These are phyloP conservation scores for Pseudorhombus dupliciocellatus DNA, from an alignment of 2,113 vertebrate genomes.

Conservation along the genomic window DNA sequence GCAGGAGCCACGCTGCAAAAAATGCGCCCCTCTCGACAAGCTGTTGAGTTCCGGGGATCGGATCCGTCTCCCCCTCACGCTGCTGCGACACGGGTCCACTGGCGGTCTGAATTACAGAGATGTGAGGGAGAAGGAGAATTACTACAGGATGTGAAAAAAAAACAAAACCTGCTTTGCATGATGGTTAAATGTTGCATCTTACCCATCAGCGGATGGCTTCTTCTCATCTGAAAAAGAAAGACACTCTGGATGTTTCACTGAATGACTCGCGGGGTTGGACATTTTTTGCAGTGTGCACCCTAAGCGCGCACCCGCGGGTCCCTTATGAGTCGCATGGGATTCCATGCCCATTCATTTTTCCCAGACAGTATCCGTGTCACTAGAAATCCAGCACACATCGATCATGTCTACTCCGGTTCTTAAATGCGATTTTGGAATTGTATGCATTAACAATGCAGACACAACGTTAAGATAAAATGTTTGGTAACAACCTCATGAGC, in stretches of 20 bases:
- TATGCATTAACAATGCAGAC: neutral
- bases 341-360: constrained; percentile 7
- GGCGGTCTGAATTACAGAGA: neutral
- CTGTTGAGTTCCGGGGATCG: constrained; percentile 15
- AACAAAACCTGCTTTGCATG: neutral
- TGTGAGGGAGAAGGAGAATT: neutral
- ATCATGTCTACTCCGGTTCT: neutral
- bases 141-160: neutral
- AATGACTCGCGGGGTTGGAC: constrained; percentile 3
- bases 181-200: neutral
- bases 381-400: neutral
- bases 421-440: neutral
- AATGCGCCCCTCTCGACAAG: constrained; percentile 28
- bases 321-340: constrained; percentile 27
- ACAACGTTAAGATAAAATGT: neutral
- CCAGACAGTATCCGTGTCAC: neutral
- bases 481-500: neutral
- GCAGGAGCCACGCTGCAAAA: constrained; percentile 59
- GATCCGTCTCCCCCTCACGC: neutral
- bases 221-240: neutral
- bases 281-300: constrained; percentile 58
- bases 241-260: constrained; percentile 4
- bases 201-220: too few species aligned
- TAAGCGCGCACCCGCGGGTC: constrained; percentile 45
- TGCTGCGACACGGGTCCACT: neutral